Evolutionary conservation across 2,113 vertebrate genomes (phyloP).

Genomic region (Semnornis frantzii): DNA sequence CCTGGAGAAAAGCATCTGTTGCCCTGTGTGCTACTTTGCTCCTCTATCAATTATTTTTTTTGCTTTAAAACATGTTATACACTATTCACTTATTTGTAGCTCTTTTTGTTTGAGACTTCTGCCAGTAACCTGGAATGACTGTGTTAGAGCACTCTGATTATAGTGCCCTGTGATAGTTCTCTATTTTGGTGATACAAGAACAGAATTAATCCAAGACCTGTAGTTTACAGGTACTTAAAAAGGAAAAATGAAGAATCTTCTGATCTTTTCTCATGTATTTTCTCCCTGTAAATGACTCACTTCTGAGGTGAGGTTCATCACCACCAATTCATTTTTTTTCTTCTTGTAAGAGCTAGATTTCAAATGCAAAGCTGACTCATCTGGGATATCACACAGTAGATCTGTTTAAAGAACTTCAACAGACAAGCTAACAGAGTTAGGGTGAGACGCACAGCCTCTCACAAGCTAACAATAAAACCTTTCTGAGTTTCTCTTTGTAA

Average conservation of each 20-base stretch:
- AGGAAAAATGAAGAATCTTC: background rate
- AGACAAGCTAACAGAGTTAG: background rate
- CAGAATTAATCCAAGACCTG: background rate
- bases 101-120: constrained; percentile 1
- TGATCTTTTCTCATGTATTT: background rate
- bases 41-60: constrained; percentile 54
- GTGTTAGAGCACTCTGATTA: background rate
- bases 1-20: constrained; percentile 56
- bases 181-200: background rate
- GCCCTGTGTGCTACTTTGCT: constrained; percentile 11
- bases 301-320: background rate
- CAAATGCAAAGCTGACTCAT: constrained; percentile 30
- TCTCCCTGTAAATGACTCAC: background rate
- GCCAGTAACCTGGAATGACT: background rate
- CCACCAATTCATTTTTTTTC: background rate
- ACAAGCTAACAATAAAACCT: background rate
- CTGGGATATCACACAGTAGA: background rate
- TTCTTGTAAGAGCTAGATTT: background rate
- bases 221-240: background rate
- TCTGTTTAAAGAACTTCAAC: background rate
- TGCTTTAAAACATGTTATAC: background rate
- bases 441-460: background rate
- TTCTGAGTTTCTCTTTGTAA: background rate
- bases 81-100: background rate
- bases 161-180: background rate